Evolutionary conservation across 2,888 invertebrate genomes (phyloP), one percentile per base, ranked within the genome.

Genomic region (Eupelmus urozonus): DNA sequence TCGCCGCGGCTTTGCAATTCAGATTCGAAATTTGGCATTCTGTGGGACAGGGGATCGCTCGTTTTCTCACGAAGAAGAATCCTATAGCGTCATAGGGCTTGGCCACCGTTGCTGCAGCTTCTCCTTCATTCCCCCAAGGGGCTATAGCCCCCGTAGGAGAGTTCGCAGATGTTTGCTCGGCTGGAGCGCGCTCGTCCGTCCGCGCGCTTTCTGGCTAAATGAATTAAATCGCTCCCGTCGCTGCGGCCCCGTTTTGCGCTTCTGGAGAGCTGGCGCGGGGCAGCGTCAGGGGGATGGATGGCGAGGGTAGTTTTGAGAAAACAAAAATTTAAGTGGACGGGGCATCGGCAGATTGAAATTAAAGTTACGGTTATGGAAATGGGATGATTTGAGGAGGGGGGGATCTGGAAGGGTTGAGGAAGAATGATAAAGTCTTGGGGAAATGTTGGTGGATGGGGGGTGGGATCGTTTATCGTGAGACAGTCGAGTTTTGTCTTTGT

Each of bases 21-120:
- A 78, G 75, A 80, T 80, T 80, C 59, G 74, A 67, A 78, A 78
- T 80, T 80, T 78, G 78, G 75, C 66, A 72, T 69, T 76, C 69
- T 27, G 79, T 76, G 76, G 73, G 76, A 67, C 57, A 3, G 57
- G 18, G 78, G 49, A 66, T 70, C 20, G 76, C 45, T 63, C 77
- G 72, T 78, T 75, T 80, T 80, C 78, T 78, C 78, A 78, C 65
- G 78, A 53, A 66, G 74, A 75, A 78, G 78, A 80, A 77, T 70
- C 67, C 63, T 42, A 23, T 57, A 11, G 16, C 63, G 51, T 67
- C 74, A 27, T 51, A 20, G 66, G 57, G 45, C 18, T 4, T 42
- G 11, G 13, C 9, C 29, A 7, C 66, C 13, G 59, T 51, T 27
- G 42, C 57, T 34, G 18, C 40, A 1, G 4, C 49, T n/a, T 20